phyloP scores from a whole-genome alignment of 2,113 vertebrate genomes.

The Coregonus clupeaformis region DNA sequence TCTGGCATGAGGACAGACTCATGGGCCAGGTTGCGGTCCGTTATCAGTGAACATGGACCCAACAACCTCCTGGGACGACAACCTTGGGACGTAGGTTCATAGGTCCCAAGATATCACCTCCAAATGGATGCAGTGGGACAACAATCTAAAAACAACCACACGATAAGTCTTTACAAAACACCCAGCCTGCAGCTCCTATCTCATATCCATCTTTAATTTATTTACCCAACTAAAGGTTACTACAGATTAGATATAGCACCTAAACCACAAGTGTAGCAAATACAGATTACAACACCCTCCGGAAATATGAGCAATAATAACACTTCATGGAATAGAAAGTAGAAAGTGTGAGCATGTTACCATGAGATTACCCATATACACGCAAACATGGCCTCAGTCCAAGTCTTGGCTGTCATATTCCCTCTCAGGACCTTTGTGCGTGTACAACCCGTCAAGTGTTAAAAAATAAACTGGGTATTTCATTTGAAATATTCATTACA shows the following conservation, averaged over 20 bases:
- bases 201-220: no score
- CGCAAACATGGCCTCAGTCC: not conserved
- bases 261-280: no score
- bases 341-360: not conserved
- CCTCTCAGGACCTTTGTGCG: constrained; percentile 38
- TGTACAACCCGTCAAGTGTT: constrained; percentile 45
- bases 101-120: constrained; percentile 65
- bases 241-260: no score
- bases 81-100: constrained; percentile 67
- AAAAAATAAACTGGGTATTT: constrained; percentile 38
- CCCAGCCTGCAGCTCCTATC: no score
- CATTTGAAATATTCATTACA: constrained; percentile 52
- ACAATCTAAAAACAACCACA: constrained; percentile 33
- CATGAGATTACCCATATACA: constrained; percentile 6
- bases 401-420: not conserved
- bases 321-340: not conserved
- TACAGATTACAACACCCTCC: no score
- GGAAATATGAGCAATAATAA: not conserved
- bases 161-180: no score
- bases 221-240: no score
- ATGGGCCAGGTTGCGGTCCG: constrained; percentile 20
- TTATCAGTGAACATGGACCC: constrained; percentile 59
- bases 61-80: constrained; percentile 52
- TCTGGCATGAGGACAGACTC: constrained; percentile 60
- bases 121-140: constrained; percentile 60